Conservation (phyloP, 2,888 invertebrate genomes). For the Phytoseiulus persimilis region DNA sequence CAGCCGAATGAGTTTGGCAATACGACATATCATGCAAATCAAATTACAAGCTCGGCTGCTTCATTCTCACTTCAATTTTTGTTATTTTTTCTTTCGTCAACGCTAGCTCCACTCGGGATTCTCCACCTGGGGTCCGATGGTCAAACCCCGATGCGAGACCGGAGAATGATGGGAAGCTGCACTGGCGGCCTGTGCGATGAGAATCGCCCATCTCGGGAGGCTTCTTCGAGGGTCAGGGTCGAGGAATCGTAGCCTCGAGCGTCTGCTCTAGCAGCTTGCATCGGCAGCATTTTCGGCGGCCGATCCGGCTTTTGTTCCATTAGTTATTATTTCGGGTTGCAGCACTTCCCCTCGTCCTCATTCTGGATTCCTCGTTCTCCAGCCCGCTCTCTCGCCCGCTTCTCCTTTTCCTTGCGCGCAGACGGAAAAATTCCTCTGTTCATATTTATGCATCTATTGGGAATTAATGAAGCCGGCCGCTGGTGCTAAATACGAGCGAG, state of each 20-base stretch:
- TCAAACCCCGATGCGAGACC: too few species aligned
- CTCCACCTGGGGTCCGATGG: neutral
- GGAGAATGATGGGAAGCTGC: too few species aligned
- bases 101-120: neutral
- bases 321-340: neutral
- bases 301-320: neutral
- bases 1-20: neutral
- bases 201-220: too few species aligned
- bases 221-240: too few species aligned
- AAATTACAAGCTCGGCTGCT: neutral
- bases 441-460: slow-evolving; percentile 5
- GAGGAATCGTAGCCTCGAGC: too few species aligned
- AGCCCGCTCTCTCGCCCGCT: neutral
- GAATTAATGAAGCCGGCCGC: neutral
- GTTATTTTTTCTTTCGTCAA: neutral
- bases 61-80: neutral
- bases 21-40: neutral
- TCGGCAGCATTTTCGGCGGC: neutral
- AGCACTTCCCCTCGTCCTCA: neutral
- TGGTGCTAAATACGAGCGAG: neutral
- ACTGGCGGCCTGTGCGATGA: too few species aligned
- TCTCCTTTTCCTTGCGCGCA: neutral
- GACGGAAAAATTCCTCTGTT: neutral
- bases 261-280: neutral
- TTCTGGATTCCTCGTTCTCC: neutral